A percentile compares a stretch with the other conserved stretches of the same genome.
phyloP scores from a whole-genome alignment of 2,113 vertebrate genomes.

The Malurus melanocephalus region DNA sequence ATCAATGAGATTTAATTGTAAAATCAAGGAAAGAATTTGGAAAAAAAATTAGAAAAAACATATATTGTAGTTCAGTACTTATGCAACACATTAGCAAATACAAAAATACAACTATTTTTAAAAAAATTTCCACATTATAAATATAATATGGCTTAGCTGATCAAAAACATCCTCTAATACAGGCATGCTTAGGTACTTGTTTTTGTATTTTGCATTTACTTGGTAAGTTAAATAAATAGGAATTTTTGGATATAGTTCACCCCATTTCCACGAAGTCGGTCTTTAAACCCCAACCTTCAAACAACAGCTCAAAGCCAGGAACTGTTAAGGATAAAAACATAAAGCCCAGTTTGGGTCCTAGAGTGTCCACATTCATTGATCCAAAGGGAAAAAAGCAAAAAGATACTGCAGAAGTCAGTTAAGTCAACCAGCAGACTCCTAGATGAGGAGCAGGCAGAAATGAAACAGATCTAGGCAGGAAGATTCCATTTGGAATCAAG shows the following conservation, averaged over 20 bases:
- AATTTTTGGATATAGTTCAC: background rate
- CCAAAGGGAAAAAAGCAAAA: background rate
- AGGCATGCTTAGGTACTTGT: background rate
- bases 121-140: background rate
- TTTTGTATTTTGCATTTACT: background rate
- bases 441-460: background rate
- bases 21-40: background rate
- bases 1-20: background rate
- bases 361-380: background rate
- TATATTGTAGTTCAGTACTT: background rate
- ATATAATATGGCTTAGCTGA: background rate
- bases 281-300: background rate
- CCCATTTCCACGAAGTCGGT: background rate
- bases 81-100: background rate
- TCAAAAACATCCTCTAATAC: background rate
- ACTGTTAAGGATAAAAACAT: background rate
- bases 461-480: background rate
- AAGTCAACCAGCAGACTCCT: background rate
- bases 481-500: background rate
- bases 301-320: background rate
- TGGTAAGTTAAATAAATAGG: background rate
- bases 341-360: background rate
- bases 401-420: rapidly evolving
- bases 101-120: background rate
- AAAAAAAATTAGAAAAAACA: background rate